phyloP scores from a whole-genome alignment of 1,140 invertebrate species.

The Dinoponera quadriceps region DNA sequence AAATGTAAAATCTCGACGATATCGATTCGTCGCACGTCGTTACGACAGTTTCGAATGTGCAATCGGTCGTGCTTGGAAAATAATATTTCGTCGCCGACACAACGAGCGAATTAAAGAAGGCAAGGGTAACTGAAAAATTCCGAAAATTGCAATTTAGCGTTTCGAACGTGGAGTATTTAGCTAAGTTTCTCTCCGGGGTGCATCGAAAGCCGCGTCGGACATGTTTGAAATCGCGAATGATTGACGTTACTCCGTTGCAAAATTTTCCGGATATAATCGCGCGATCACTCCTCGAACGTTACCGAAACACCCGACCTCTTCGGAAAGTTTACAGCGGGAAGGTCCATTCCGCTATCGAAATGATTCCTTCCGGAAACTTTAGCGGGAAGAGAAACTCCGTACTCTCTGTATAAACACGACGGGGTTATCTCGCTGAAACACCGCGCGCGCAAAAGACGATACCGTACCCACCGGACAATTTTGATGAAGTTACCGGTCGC shows the following conservation, averaged over 20 bases:
- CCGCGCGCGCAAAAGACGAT: background rate
- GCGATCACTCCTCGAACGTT: slow-evolving; percentile 31
- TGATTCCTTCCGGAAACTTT: background rate
- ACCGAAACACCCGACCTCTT: background rate
- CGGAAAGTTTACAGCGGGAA: background rate
- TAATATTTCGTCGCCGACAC: background rate
- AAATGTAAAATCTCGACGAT: too few species aligned
- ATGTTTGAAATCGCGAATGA: background rate
- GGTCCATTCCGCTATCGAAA: background rate
- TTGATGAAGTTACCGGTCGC: background rate
- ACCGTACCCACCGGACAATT: background rate
- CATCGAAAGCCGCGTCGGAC: background rate
- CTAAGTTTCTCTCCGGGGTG: background rate
- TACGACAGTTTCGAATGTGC: too few species aligned
- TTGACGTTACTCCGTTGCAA: slow-evolving; percentile 16
- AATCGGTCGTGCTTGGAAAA: too few species aligned
- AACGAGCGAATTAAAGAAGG: background rate
- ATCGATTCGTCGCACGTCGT: too few species aligned
- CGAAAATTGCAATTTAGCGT: too few species aligned
- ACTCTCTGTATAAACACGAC: background rate
- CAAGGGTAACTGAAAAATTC: background rate
- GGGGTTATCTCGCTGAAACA: background rate
- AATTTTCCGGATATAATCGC: background rate
- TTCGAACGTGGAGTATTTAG: too few species aligned
- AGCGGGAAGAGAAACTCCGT: too few species aligned